Conservation (phyloP, 2,888 invertebrate species). For the Tortrix viridana region DNA sequence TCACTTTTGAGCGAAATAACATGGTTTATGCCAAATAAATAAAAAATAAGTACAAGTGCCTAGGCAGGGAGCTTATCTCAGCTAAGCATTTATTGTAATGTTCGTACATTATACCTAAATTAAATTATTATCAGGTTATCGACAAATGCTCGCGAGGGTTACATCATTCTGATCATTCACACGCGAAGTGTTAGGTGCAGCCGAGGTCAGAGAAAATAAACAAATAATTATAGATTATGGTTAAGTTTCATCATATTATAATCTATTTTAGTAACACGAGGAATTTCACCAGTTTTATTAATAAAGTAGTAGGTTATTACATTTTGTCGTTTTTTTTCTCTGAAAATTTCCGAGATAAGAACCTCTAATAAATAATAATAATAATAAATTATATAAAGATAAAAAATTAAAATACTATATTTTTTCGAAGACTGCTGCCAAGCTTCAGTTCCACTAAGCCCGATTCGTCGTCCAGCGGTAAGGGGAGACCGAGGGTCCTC, state of each 20-base stretch:
- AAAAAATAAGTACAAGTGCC: no score
- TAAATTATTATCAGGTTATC: slow-evolving; percentile 16
- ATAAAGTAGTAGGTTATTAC: no score
- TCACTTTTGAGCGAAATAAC: no score
- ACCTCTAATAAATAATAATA: no score
- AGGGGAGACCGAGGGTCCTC: slow-evolving; percentile 52
- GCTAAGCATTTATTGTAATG: no score
- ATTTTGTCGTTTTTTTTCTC: no score
- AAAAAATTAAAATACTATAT: no score
- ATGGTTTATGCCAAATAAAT: no score
- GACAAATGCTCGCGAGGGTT: slow-evolving; percentile 22
- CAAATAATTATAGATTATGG: slow-evolving; percentile 7
- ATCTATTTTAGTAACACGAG: slow-evolving; percentile 1
- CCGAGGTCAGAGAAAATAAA: slow-evolving; percentile 33
- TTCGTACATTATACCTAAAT: not conserved
- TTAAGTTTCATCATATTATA: slow-evolving; percentile 25
- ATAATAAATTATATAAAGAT: no score
- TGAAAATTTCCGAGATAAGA: no score
- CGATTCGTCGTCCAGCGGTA: slow-evolving; percentile 62
- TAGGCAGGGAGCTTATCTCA: no score
- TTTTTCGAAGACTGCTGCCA: slow-evolving; percentile 17
- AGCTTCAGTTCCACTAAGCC: slow-evolving; percentile 65
- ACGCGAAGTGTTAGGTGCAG: slow-evolving; percentile 26
- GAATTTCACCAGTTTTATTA: not conserved
- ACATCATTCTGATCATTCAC: slow-evolving; percentile 34